phyloP scores from a whole-genome alignment of 2,113 vertebrate genomes.

The Lepus timidus region DNA sequence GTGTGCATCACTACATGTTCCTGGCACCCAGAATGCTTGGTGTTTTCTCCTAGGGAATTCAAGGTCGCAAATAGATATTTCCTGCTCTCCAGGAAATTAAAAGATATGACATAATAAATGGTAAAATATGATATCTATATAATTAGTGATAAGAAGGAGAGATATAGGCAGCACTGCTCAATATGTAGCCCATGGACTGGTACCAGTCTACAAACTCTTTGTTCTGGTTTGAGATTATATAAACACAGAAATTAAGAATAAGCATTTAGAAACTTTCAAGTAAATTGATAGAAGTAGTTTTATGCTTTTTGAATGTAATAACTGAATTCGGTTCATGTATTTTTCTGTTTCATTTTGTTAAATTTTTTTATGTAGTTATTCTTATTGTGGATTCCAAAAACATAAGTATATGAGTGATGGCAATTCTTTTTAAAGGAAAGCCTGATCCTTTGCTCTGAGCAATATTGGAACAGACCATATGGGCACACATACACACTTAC shows the following conservation, averaged over 20 bases:
- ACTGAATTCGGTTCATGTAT: neutral
- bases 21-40: neutral
- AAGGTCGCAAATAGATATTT: neutral
- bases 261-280: neutral
- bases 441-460: neutral
- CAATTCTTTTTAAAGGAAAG: neutral
- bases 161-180: neutral
- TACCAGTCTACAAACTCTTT: neutral
- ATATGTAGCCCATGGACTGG: neutral
- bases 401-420: neutral
- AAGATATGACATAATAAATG: neutral
- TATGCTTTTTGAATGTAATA: neutral
- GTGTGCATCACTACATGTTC: neutral
- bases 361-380: neutral
- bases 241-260: neutral
- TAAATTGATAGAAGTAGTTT: neutral
- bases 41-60: neutral
- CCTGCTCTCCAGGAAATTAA: conserved; percentile 1
- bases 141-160: neutral
- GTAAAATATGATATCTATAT: neutral
- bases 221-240: neutral
- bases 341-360: neutral
- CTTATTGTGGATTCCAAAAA: conserved; percentile 8
- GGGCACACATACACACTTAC: too few species aligned
- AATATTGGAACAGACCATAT: neutral